Conservation (phyloP, 37 sponge, comb jelly and placozoan species). For the Ephydatia muelleri region DNA sequence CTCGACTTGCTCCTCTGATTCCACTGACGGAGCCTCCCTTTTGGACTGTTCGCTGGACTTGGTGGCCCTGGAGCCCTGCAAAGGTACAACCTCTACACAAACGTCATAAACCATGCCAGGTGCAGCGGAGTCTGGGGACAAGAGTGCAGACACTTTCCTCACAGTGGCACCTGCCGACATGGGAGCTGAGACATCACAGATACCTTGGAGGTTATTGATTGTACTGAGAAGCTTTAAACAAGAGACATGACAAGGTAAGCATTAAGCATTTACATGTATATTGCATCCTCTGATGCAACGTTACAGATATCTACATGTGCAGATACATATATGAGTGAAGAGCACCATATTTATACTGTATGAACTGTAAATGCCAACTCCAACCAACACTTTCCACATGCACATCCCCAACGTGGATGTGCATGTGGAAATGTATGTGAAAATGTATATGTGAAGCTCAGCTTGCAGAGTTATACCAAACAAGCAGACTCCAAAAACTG, state of each 20-base stretch:
- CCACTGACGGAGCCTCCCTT: neutral
- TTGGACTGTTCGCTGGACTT: neutral
- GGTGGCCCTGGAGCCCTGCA: neutral
- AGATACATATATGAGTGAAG: no score
- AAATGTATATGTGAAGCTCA: no score
- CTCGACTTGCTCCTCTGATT: neutral
- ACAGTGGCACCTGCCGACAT: neutral
- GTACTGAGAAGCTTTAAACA: conserved; percentile 45
- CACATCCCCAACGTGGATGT: no score
- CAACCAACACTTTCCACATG: no score
- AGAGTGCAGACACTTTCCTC: neutral
- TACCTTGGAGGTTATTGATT: conserved; percentile 45
- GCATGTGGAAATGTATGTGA: no score
- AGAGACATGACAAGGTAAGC: neutral
- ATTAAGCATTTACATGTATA: no score
- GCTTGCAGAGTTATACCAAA: no score
- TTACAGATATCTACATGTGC: no score
- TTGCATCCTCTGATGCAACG: no score
- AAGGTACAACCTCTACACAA: neutral
- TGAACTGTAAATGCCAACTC: no score
- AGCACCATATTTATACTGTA: no score
- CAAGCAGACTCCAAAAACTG: no score
- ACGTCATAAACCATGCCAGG: neutral
- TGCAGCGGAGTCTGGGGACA: neutral
- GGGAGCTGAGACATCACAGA: neutral